Conservation (phyloP, 2,113 vertebrate species). For the Ptyas mucosa region DNA sequence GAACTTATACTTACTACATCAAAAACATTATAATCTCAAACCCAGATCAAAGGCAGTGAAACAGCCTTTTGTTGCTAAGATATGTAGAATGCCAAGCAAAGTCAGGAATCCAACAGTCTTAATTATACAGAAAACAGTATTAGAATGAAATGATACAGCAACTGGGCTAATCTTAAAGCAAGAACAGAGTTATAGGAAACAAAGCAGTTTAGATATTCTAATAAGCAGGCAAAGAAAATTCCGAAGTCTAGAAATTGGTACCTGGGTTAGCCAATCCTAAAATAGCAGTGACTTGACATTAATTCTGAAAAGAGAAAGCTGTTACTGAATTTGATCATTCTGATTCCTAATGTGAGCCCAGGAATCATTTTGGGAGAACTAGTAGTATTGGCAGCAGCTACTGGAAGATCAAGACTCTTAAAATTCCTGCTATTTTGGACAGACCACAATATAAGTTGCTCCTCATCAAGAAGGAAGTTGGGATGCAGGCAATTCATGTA, state of each 20-base stretch:
- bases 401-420: neutral
- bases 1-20: neutral
- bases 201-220: neutral
- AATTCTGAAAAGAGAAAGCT: neutral
- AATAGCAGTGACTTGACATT: neutral
- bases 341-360: neutral
- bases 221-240: neutral
- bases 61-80: neutral
- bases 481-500: neutral
- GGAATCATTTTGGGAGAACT: neutral
- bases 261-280: neutral
- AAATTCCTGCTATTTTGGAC: neutral
- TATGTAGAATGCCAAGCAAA: neutral
- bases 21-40: neutral
- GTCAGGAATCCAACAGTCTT: neutral
- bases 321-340: neutral
- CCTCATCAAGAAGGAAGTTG: neutral
- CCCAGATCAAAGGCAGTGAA: neutral
- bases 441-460: neutral
- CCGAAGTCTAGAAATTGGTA: neutral
- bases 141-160: neutral
- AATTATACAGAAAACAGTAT: neutral
- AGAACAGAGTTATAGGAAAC: neutral
- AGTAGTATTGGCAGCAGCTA: neutral
- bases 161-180: neutral